These are phyloP conservation scores for Arctia plantaginis DNA, from an alignment of 2,888 invertebrate species.

Conservation along the genomic window DNA sequence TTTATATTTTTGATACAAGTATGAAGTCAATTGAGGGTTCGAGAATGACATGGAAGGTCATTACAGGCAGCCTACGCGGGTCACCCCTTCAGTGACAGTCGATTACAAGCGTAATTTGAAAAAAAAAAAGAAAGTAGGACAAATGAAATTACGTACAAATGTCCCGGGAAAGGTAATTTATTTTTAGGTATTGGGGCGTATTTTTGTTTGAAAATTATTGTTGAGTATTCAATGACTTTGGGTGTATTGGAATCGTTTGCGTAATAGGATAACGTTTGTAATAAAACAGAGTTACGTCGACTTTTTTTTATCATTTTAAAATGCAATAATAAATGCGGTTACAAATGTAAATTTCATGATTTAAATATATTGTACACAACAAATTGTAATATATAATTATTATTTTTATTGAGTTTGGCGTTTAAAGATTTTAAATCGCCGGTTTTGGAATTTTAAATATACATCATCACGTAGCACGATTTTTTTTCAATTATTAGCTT, in stretches of 20 bases:
- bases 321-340: no score
- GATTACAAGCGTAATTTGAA: constrained; percentile 46
- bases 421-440: no score
- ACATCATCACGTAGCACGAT: no score
- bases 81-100: constrained; percentile 40
- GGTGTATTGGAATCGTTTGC: not conserved
- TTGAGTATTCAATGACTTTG: constrained; percentile 22
- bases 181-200: constrained; percentile 19
- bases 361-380: no score
- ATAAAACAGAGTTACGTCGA: no score
- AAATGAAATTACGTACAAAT: constrained; percentile 30
- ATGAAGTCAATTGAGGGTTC: constrained; percentile 38
- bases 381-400: no score
- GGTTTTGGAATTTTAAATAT: no score
- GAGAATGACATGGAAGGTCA: constrained; percentile 37
- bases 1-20: constrained; percentile 26
- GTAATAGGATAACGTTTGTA: not conserved
- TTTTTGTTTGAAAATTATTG: constrained; percentile 26
- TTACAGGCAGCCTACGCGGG: constrained; percentile 40
- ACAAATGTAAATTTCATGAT: no score
- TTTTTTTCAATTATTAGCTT: no score
- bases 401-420: no score
- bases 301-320: no score
- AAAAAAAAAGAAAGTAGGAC: constrained; percentile 37
- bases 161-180: constrained; percentile 31